Evolutionary conservation across 2,113 vertebrate species (phyloP), one percentile per base, ranked within the genome.

Genomic region (Copsychus sechellarum): DNA sequence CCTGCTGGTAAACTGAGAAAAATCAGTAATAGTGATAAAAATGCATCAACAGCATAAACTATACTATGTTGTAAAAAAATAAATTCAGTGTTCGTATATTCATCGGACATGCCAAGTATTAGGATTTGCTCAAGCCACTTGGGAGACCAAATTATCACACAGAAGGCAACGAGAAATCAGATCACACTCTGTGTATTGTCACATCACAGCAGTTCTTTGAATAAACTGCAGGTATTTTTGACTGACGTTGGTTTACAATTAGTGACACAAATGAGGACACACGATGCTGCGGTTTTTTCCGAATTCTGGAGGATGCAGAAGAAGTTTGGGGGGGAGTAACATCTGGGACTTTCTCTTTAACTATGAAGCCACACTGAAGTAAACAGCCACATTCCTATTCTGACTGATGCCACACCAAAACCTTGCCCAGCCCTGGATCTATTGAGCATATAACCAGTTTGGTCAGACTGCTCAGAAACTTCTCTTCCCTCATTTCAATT

Each of bases 401-500:
- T 60, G 14, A 18, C 10, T 5, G 36, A 5, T 81, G 25, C 17
- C 24, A 38, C 53, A 56, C 12, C 36, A 80, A 91, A 81, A 64
- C 42, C 64, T 92, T 86, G 12, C 18, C 47, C 47, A 29, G 14
- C 20, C 20, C 26, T 62, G 69, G 40, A 53, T 56, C 34, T 78
- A 7, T 33, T 5, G 2, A 65, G 33, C 33, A 85, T 11, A 33
- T 93, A 6, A 13, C 61, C 38, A 6, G 3, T 42, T 42, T 40
- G 14, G 34, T 29, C 82, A 60, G 50, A 84, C 21, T 48, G 28
- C 53, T 94, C 60, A 73, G 67, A 94, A 88, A 64, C 26, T 21
- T 92, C 69, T 77, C 40, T 83, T 91, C 29, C 43, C 62, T 24
- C 54, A 11, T 91, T 95, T 67, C 19, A 67, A 18, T 93, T 97